phyloP scores from a whole-genome alignment of 2,113 vertebrate genomes.

The crab-eating macaque (Macaca fascicularis) region T2T-MFA8v1.1 NC_088391.1:60175501-60176000 shows the following conservation, averaged over 20 bases:
- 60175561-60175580: neutral
- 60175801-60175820: neutral
- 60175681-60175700: neutral
- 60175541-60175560: neutral
- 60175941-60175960: neutral
- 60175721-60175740: neutral
- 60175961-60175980: neutral
- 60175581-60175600: neutral
- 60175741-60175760: neutral
- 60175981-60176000: neutral
- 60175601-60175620: neutral
- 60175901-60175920: neutral
- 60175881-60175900: neutral
- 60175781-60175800: neutral
- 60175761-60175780: neutral
- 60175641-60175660: neutral
- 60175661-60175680: neutral
- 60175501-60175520: neutral
- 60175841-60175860: neutral
- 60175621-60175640: slow-evolving; percentile 10
- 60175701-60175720: neutral
- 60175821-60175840: neutral
- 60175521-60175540: neutral
- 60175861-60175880: neutral
- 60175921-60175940: neutral